Evolutionary conservation across 2,113 vertebrate species (phyloP).

Genomic region (Tyto alba): DNA sequence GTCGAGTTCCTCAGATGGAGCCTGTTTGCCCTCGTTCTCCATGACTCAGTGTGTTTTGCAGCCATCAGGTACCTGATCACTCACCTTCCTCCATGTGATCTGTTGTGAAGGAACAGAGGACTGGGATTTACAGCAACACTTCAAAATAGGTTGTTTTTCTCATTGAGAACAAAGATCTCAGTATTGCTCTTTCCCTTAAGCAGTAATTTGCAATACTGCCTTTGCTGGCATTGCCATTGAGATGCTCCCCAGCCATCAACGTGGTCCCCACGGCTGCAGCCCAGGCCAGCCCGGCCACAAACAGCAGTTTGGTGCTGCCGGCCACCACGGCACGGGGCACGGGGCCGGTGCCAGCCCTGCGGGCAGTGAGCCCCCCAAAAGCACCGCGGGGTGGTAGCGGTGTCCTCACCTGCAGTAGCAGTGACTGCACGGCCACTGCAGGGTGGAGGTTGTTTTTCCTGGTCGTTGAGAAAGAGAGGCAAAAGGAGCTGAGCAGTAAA

Average conservation of each 20-base stretch:
- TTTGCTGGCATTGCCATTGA: background rate
- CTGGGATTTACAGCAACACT: background rate
- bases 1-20: background rate
- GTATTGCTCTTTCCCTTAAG: background rate
- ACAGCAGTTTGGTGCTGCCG: rapidly evolving
- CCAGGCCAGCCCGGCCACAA: rapidly evolving
- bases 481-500: background rate
- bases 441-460: background rate
- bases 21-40: background rate
- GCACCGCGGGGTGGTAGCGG: rapidly evolving
- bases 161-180: background rate
- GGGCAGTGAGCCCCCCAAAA: background rate
- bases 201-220: background rate
- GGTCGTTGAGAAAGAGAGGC: background rate
- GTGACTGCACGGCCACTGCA: background rate
- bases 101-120: background rate
- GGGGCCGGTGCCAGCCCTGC: background rate
- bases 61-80: background rate
- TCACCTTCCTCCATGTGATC: background rate
- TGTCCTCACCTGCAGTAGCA: background rate
- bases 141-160: background rate
- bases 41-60: background rate
- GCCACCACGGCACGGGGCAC: background rate
- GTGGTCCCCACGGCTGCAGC: rapidly evolving
- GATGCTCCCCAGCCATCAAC: background rate